Conservation (phyloP, 1,140 invertebrate genomes). For the Procambarus virginalis region DNA sequence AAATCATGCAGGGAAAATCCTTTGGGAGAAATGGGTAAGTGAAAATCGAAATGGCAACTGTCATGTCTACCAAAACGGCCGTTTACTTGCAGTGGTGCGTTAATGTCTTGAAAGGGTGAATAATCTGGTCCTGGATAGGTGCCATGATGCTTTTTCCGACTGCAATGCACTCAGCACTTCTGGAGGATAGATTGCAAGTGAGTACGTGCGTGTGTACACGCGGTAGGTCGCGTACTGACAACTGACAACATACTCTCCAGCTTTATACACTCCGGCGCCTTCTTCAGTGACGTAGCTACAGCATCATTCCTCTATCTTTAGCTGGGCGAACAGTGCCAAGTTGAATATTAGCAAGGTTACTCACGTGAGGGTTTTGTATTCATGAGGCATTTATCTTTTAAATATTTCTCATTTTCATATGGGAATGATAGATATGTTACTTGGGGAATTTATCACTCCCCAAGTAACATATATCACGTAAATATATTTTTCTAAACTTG, state of each 20-base stretch:
- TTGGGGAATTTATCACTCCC: too few relatives aligned
- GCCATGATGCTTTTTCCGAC: neutral
- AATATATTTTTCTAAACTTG: too few relatives aligned
- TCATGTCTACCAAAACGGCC: neutral
- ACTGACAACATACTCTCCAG: neutral
- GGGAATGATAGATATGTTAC: too few relatives aligned
- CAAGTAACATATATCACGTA: too few relatives aligned
- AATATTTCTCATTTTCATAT: neutral
- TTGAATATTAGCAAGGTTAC: neutral
- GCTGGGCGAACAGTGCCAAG: neutral
- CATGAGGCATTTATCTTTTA: neutral
- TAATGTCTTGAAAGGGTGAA: neutral
- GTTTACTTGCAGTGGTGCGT: neutral
- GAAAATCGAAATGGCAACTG: too few relatives aligned
- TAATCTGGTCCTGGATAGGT: neutral
- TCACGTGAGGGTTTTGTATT: neutral
- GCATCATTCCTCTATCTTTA: neutral
- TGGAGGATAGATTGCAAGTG: neutral
- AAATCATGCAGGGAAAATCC: slow-evolving; percentile 45
- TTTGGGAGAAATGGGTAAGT: neutral
- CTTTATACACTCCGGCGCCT: neutral
- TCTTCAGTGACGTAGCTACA: neutral
- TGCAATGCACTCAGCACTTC: neutral
- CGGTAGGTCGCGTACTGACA: neutral
- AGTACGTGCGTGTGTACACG: neutral